Evolutionary conservation across 30 jellyfish, hydroid and myxozoan genomes (phyloP).

Genomic region (Aurelia sp.): DNA sequence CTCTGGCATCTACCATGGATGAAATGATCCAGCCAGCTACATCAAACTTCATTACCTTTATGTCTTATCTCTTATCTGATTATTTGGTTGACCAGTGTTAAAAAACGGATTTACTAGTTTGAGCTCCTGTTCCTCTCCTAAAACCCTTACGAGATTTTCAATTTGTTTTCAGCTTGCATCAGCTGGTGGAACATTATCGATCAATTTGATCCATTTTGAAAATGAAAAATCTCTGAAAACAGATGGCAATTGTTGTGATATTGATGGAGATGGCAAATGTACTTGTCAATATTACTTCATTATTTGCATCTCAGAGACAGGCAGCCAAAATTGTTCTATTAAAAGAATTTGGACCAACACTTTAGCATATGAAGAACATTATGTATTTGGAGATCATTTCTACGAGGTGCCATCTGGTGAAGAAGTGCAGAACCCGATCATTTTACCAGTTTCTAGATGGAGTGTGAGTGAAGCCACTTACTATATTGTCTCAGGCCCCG

Average conservation of each 20-base stretch:
- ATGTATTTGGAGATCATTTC: not conserved
- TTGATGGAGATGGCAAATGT: not conserved
- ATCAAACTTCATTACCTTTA: too few species aligned
- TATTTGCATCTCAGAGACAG: constrained; percentile 5
- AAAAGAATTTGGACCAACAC: constrained; percentile 7
- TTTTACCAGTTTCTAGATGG: not conserved
- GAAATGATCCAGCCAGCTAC: too few species aligned
- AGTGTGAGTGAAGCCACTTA: not conserved
- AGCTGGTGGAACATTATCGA: constrained; percentile 9
- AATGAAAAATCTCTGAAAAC: constrained; percentile 11
- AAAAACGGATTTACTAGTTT: too few species aligned
- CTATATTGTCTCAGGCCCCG: too few species aligned
- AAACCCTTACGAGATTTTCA: too few species aligned
- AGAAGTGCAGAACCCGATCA: not conserved
- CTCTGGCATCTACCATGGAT: too few species aligned
- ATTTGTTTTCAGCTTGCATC: not conserved
- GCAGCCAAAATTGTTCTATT: constrained; percentile 11
- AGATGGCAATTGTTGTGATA: constrained; percentile 46
- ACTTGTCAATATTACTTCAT: constrained; percentile 27
- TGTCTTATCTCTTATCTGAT: too few species aligned
- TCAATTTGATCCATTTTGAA: constrained; percentile 33
- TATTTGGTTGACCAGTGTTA: too few species aligned
- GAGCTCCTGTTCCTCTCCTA: too few species aligned
- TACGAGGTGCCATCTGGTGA: not conserved
- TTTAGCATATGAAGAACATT: not conserved